phyloP scores from a whole-genome alignment of 1,140 invertebrate genomes.

The Calosoma granatense region DNA sequence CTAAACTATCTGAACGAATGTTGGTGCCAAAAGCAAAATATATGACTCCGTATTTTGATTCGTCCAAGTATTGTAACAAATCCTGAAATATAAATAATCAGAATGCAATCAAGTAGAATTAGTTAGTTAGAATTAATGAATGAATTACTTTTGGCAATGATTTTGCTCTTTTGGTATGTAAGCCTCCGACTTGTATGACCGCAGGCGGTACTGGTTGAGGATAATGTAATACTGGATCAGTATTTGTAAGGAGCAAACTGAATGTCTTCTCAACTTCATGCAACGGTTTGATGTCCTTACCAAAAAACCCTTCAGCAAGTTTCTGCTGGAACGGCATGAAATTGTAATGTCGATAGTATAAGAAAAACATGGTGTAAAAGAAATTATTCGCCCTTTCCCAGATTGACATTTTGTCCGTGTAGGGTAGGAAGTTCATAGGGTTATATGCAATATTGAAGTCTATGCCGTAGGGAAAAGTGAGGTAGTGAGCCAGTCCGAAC shows the following conservation, averaged over 20 bases:
- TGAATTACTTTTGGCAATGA: slow-evolving; percentile 14
- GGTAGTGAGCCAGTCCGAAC: slow-evolving; percentile 17
- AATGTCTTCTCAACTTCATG: slow-evolving; percentile 16
- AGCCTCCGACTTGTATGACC: slow-evolving; percentile 42
- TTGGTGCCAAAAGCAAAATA: slow-evolving; percentile 39
- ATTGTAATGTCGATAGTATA: neutral
- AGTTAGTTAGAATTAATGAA: neutral
- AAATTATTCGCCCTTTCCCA: slow-evolving; percentile 16
- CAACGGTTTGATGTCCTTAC: slow-evolving; percentile 15
- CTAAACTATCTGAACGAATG: slow-evolving; percentile 28
- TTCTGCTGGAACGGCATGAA: neutral
- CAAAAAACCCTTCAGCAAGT: slow-evolving; percentile 17
- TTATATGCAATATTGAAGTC: slow-evolving; percentile 13
- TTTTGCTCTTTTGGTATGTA: slow-evolving; percentile 35
- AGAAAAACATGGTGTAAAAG: neutral
- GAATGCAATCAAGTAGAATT: neutral
- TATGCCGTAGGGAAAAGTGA: slow-evolving; percentile 18
- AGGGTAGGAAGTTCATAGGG: slow-evolving; percentile 11
- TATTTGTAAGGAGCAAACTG: slow-evolving; percentile 32
- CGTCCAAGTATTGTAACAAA: neutral
- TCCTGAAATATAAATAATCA: neutral
- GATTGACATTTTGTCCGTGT: slow-evolving; percentile 16
- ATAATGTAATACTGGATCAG: slow-evolving; percentile 34
- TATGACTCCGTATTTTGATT: slow-evolving; percentile 22
- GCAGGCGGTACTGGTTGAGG: slow-evolving; percentile 37